Percentiles rank a stretch among this genome's conserved stretches.
phyloP scores from a whole-genome alignment of 1,140 invertebrate species.

The Drosophila ogumai region DNA sequence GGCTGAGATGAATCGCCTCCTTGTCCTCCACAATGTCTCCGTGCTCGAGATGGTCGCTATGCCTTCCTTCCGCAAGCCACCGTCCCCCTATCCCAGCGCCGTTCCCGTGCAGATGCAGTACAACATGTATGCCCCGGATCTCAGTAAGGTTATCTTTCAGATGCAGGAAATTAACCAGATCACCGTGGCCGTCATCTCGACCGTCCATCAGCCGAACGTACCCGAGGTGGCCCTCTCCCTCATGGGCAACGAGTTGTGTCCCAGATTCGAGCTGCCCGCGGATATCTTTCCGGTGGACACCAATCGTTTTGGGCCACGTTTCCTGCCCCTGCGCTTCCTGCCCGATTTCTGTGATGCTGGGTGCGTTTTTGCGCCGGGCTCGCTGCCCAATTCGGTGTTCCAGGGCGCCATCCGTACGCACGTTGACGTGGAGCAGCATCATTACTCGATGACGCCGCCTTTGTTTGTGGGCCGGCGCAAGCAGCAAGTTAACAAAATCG shows the following conservation, averaged over 20 bases:
- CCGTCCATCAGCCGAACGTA: constrained; percentile 34
- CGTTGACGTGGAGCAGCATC: not conserved
- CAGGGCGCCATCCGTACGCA: not conserved
- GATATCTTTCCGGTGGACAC: not conserved
- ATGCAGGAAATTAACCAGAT: not conserved
- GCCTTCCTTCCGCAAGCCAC: not conserved
- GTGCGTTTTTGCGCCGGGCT: constrained; percentile 40
- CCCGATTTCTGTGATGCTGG: constrained; percentile 32
- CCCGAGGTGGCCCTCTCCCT: not conserved
- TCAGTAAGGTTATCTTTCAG: constrained; percentile 9
- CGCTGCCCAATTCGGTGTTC: constrained; percentile 5
- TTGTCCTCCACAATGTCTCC: not conserved
- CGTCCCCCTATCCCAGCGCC: not conserved
- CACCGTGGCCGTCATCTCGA: constrained; percentile 23
- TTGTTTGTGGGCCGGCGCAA: constrained; percentile 39
- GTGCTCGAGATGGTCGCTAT: not conserved
- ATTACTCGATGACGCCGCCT: constrained; percentile 24
- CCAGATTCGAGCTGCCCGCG: constrained; percentile 21
- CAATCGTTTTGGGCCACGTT: not conserved
- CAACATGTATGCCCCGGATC: constrained; percentile 39
- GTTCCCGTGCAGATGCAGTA: constrained; percentile 5
- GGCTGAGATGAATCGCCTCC: not conserved
- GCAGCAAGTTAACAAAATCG: not conserved
- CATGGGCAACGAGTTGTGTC: not conserved
- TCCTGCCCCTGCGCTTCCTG: constrained; percentile 28